Conservation (phyloP, 2,113 vertebrate species). For the Ondatra zibethicus region DNA sequence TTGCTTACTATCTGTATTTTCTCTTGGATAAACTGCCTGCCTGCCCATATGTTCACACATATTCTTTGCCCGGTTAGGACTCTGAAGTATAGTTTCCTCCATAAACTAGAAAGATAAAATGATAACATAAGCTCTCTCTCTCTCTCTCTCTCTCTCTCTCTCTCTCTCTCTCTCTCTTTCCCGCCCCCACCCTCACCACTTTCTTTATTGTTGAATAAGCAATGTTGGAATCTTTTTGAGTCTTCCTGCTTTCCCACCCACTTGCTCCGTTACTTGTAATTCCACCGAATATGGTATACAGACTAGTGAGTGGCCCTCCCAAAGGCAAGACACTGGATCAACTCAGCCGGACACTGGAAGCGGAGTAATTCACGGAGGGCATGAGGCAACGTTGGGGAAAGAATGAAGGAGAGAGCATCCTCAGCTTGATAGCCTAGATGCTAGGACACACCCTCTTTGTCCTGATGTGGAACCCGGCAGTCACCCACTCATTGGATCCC, state of each 20-base stretch:
- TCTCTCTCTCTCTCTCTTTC: background rate
- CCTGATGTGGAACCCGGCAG: slow-evolving; percentile 84
- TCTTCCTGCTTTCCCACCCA: background rate
- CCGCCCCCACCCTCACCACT: background rate
- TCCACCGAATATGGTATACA: slow-evolving; percentile 63
- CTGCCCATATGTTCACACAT: slow-evolving; percentile 23
- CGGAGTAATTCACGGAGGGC: slow-evolving; percentile 80
- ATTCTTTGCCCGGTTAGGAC: background rate
- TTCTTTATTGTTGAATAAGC: slow-evolving; percentile 18
- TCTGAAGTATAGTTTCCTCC: background rate
- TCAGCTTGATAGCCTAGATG: slow-evolving; percentile 84
- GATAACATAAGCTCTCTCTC: background rate
- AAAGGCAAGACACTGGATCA: slow-evolving; percentile 83
- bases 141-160: background rate
- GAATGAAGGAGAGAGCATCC: slow-evolving; percentile 68
- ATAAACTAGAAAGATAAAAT: slow-evolving; percentile 25
- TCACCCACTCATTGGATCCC: slow-evolving; percentile 82
- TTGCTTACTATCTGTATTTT: background rate
- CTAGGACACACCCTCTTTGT: slow-evolving; percentile 85
- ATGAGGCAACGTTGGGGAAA: slow-evolving; percentile 73
- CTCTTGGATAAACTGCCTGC: background rate
- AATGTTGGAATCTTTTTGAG: slow-evolving; percentile 21
- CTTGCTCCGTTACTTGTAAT: background rate
- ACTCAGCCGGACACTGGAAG: slow-evolving; percentile 85
- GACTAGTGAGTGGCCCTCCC: slow-evolving; percentile 82